These are phyloP conservation scores for Andrena dorsata DNA, from an alignment of 2,888 invertebrate species.

Conservation along the genomic window DNA sequence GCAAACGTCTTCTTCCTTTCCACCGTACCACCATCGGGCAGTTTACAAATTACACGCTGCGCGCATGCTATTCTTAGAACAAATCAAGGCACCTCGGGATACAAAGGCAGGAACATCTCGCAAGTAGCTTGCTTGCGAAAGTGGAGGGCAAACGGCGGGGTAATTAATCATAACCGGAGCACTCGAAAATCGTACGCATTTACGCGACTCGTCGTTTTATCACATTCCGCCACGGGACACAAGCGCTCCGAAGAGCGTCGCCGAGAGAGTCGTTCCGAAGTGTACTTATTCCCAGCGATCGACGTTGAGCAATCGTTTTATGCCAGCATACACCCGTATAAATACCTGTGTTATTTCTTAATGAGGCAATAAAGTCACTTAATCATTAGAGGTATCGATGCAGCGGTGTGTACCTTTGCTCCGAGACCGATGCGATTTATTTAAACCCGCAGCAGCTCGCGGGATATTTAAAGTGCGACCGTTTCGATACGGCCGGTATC, in stretches of 20 bases:
- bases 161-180: conserved; percentile 50
- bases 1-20: too few species aligned
- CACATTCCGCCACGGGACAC: conserved; percentile 43
- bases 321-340: conserved; percentile 30
- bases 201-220: conserved; percentile 52
- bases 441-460: conserved; percentile 16
- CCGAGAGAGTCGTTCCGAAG: not conserved
- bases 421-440: conserved; percentile 45
- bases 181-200: conserved; percentile 17
- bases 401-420: conserved; percentile 2
- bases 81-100: not conserved
- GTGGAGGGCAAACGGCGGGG: conserved; percentile 34
- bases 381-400: conserved; percentile 53
- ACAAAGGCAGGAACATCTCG: not conserved
- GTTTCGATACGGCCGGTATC: conserved; percentile 4
- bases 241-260: conserved; percentile 4
- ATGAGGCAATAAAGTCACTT: conserved; percentile 64
- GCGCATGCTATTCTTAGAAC: not conserved
- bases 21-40: too few species aligned
- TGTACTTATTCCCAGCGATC: conserved; percentile 36
- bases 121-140: conserved; percentile 37
- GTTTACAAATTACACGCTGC: too few species aligned
- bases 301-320: conserved; percentile 47
- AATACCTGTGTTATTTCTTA: conserved; percentile 53
- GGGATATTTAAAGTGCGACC: conserved; percentile 31